Base-by-base conservation (phyloP, 2,797 vertebrate species). In the Spinibarbus caldwelli region DNA sequence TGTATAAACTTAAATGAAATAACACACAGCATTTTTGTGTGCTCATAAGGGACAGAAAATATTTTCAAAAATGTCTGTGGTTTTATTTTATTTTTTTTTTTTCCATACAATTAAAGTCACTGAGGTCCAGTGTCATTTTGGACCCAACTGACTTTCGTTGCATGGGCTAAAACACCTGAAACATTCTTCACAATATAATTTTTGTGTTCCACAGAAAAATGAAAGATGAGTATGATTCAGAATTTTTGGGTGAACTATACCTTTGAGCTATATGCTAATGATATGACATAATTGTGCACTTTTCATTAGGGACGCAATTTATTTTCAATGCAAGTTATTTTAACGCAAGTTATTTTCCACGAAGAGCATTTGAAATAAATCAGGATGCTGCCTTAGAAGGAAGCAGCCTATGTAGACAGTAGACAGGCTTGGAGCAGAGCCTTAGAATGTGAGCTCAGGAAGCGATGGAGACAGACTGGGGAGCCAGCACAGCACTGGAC, bases 401-500 rank as follows among this genome's bases (percentile, higher is more conserved):
- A 62, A 62, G 19, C 80, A 47, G 52, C 17, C 26, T 59, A 5
- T 31, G 15, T 41, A 38, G 66, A 70, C 64, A 19, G n/a, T 34
- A 47, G 54, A 76, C 14, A 0, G 29, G 12, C 64, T 80, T 80
- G 43, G 62, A 79, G 31, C 72, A 29, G 47, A 84, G 82, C 72
- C 43, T 38, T 15, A 26, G 81, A 64, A 31, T 83, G 29, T 36
- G 71, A 68, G 43, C 57, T 67, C 59, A 76, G 43, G 41, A 76
- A 83, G 59, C 21, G 14, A 57, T 26, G 36, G 45, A 83, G 29
- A 75, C 38, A 76, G 68, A 85, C 49, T 41, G 17, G 52, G 47
- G 62, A 76, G 54, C 59, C 45, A 21, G 72, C 31, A 77, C 23
- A 76, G 47, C 31, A 72, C 36, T 80, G 67, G 41, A 75, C 47